These are phyloP conservation scores for Planiliza haematocheilus DNA, from an alignment of 2,113 vertebrate species.

Conservation along the genomic window DNA sequence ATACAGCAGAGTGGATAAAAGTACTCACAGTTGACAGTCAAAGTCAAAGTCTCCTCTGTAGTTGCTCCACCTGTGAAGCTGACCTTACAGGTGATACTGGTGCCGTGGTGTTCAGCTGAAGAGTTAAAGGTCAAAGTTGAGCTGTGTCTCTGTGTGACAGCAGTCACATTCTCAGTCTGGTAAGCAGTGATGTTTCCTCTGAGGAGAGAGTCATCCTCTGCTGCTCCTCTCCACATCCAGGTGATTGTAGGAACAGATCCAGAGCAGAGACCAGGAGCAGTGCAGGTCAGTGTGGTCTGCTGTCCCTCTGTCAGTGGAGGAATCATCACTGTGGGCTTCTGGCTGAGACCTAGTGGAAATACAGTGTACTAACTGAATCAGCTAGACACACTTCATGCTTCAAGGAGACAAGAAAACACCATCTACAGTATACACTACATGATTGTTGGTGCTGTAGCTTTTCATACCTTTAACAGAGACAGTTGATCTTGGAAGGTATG, in stretches of 20 bases:
- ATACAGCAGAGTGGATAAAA: no score
- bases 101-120: constrained; percentile 3
- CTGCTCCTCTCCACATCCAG: constrained; percentile 51
- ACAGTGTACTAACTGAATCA: no score
- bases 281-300: constrained; percentile 60
- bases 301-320: constrained; percentile 48
- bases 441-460: not conserved
- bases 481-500: rapidly evolving
- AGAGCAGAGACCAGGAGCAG: constrained; percentile 62
- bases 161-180: not conserved
- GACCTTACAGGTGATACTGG: not conserved
- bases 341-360: no score
- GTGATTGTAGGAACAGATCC: constrained; percentile 42
- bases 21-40: constrained; percentile 51
- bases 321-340: constrained; percentile 33
- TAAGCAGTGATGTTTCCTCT: no score
- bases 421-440: no score
- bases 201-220: no score
- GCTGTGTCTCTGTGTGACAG: not conserved
- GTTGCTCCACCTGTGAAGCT: not conserved
- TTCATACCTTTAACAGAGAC: constrained; percentile 59
- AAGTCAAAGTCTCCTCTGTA: constrained; percentile 3
- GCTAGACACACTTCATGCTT: no score
- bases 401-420: no score
- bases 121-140: constrained; percentile 21